phyloP scores from a whole-genome alignment of 2,888 invertebrate species.

The Cephalotes varians region DNA sequence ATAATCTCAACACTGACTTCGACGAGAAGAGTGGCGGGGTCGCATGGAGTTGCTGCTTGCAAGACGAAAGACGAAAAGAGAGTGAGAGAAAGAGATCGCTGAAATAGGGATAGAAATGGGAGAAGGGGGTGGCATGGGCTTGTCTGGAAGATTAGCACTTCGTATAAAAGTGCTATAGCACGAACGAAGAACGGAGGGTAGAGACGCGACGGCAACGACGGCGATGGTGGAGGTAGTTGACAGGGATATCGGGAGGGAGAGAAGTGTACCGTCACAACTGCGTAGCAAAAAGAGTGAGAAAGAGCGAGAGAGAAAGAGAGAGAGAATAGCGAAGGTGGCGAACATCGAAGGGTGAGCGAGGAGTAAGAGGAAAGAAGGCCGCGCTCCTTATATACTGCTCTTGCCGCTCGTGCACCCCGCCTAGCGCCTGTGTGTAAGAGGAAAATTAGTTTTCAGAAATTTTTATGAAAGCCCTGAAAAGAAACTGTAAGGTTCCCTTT shows the following conservation, averaged over 20 bases:
- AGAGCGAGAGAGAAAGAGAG: slow-evolving; percentile 48
- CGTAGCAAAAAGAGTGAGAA: slow-evolving; percentile 44
- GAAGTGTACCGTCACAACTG: slow-evolving; percentile 47
- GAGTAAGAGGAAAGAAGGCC: slow-evolving; percentile 72
- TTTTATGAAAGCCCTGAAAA: slow-evolving; percentile 85
- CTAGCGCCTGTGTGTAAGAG: slow-evolving; percentile 76
- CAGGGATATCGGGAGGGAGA: slow-evolving; percentile 63
- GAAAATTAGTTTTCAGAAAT: slow-evolving; percentile 86
- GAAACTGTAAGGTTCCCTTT: slow-evolving; percentile 84
- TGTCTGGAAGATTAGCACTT: slow-evolving; percentile 86
- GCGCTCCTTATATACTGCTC: slow-evolving; percentile 70
- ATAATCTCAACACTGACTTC: slow-evolving; percentile 81
- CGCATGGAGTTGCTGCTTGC: slow-evolving; percentile 33
- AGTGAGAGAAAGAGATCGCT: slow-evolving; percentile 52
- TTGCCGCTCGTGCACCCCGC: slow-evolving; percentile 64
- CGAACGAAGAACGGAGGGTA: slow-evolving; percentile 74
- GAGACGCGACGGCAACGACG: slow-evolving; percentile 61
- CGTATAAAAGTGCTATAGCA: slow-evolving; percentile 84
- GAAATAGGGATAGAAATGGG: slow-evolving; percentile 1
- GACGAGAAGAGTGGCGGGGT: slow-evolving; percentile 58
- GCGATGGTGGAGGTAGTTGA: slow-evolving; percentile 61
- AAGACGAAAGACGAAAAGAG: slow-evolving; percentile 52
- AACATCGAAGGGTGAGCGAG: slow-evolving; percentile 57
- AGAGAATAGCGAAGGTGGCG: slow-evolving; percentile 23
- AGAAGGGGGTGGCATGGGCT: slow-evolving; percentile 72